Conservation (phyloP, 2,888 invertebrate species). For the Pollenia amentaria region DNA sequence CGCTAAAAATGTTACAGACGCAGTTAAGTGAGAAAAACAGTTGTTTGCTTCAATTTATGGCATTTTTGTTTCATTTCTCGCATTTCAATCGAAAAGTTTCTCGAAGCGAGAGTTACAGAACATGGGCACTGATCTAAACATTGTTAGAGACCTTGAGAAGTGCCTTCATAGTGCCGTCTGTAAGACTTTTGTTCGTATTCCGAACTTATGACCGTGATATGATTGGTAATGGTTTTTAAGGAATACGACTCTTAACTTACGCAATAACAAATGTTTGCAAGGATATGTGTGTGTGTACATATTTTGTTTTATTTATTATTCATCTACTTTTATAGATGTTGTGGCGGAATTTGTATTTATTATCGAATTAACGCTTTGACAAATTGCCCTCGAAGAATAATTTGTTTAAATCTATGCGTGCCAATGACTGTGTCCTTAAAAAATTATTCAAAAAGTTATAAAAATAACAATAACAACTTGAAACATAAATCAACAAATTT, state of each 20-base stretch:
- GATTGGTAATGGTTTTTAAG: no score
- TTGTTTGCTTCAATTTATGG: no score
- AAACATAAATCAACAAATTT: conserved; percentile 22
- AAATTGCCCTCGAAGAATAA: conserved; percentile 62
- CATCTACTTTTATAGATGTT: conserved; percentile 5
- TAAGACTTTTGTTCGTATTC: no score
- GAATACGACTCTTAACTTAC: not conserved
- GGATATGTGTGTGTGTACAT: not conserved
- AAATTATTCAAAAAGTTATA: conserved; percentile 10
- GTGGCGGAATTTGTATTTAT: conserved; percentile 54
- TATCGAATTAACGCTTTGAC: conserved; percentile 63
- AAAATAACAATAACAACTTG: not conserved
- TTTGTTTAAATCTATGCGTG: conserved; percentile 27
- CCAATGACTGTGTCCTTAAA: not conserved
- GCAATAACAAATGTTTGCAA: not conserved
- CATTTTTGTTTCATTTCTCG: no score
- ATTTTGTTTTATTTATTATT: conserved; percentile 22
- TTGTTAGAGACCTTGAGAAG: no score
- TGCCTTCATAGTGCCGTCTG: no score
- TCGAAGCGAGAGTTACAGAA: no score
- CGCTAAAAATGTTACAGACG: no score
- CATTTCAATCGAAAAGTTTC: no score
- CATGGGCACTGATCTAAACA: no score
- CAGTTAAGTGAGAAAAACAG: no score
- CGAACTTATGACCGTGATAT: no score